Percentiles rank a stretch among this genome's conserved stretches.
Evolutionary conservation across 2,797 vertebrate genomes (phyloP).

Genomic region (Thaleichthys pacificus): DNA sequence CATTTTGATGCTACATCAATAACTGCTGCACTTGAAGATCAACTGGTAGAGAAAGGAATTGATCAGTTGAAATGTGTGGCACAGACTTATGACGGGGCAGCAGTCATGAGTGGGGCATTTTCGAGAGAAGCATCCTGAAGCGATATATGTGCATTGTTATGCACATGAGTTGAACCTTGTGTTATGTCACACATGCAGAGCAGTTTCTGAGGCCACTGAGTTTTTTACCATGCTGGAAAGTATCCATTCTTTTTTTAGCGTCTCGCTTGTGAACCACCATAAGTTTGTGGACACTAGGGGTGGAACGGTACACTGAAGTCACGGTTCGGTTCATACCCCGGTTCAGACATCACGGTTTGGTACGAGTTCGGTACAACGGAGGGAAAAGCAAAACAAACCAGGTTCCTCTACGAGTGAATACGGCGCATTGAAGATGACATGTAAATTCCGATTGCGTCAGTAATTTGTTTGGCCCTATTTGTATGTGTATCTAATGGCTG

Average conservation of each 20-base stretch:
- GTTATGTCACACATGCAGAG: slow-evolving; percentile 9
- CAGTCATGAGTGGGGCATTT: slow-evolving; percentile 26
- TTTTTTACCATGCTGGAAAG: slow-evolving; percentile 9
- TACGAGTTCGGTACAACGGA: no score
- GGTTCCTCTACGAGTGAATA: no score
- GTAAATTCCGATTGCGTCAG: no score
- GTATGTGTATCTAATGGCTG: no score
- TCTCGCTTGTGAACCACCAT: not conserved
- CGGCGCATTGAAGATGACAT: no score
- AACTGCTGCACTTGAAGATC: slow-evolving; percentile 17
- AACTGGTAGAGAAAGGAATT: slow-evolving; percentile 12
- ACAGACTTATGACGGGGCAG: slow-evolving; percentile 19
- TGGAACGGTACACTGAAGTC: no score
- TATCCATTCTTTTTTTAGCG: not conserved
- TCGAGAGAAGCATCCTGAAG: slow-evolving; percentile 1
- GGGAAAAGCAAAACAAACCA: no score
- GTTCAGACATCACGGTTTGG: no score
- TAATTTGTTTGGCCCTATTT: no score
- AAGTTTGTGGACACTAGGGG: no score
- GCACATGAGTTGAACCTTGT: slow-evolving; percentile 16
- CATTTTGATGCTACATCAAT: slow-evolving; percentile 22
- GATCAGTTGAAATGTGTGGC: slow-evolving; percentile 26
- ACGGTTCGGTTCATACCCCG: no score
- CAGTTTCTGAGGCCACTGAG: slow-evolving; percentile 12
- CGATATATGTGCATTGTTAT: not conserved